Evolutionary conservation across 1,140 invertebrate species (phyloP).

Genomic region (Papilio helenus): DNA sequence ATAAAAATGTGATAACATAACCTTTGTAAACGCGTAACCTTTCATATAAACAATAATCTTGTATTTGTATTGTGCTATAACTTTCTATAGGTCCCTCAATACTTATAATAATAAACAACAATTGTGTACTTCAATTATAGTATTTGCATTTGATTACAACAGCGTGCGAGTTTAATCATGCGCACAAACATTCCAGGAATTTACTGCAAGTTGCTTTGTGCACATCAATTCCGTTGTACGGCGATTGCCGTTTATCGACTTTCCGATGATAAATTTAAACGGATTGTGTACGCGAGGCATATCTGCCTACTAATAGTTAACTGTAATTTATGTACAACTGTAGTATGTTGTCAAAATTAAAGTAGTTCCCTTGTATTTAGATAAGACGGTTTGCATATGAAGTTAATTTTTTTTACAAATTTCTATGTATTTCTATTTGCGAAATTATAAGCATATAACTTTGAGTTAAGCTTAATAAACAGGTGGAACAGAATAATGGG

Average conservation of each 20-base stretch:
- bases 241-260: background rate
- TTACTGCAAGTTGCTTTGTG: background rate
- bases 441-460: too few species aligned
- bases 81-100: background rate
- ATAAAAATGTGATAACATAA: background rate
- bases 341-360: too few species aligned
- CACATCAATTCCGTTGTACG: background rate
- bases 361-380: too few species aligned
- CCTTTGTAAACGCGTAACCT: background rate
- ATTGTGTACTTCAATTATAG: background rate
- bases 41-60: background rate
- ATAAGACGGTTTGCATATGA: too few species aligned
- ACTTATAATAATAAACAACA: background rate
- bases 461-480: too few species aligned
- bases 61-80: background rate
- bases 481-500: too few species aligned
- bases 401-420: too few species aligned
- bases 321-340: too few species aligned
- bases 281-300: background rate
- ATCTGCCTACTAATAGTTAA: background rate
- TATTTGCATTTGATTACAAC: conserved; percentile 9
- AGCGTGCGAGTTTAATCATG: conserved; percentile 10
- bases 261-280: background rate
- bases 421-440: too few species aligned
- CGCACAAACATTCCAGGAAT: conserved; percentile 21